Base-by-base conservation (phyloP, 2,113 vertebrate genomes). In the Cyanoliseus patagonus region DNA sequence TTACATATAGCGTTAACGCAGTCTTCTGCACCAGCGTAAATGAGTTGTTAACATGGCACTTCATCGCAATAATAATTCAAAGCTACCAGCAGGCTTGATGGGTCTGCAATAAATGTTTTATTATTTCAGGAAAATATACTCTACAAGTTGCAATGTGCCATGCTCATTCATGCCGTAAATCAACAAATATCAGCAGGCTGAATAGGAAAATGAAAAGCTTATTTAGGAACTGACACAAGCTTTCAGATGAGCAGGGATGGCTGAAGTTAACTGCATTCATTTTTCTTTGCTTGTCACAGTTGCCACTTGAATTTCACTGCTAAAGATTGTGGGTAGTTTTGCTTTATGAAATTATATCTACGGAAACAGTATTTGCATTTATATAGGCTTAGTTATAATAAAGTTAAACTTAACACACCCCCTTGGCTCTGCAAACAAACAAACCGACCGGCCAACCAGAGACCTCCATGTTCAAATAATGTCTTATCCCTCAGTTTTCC, bases 201-300 rank as follows among this genome's bases (percentile, higher is more conserved):
- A 98, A 98, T 96, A 97, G 98, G 96, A 97, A 98, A 98, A 98
- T 98, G 98, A 98, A 98, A 98, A 98, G 98, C 98, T 98, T 98
- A 98, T 98, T 98, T 98, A 98, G 98, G 96, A 98, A 97, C 92
- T 98, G 98, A 98, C 98, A 98, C 93, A 97, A 97, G 98, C 97
- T 98, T 98, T 98, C 97, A 97, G 97, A 98, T 97, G 97, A 98
- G 96, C 97, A 88, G 94, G 96, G 97, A 98, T 96, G 97, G 98
- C 95, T 97, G 97, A 97, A 98, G 98, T 97, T 97, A 98, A 98
- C 97, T 93, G 96, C 93, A 91, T 96, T 98, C 97, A 98, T 98
- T 98, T 98, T 98, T 98, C 98, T 98, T 97, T 95, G 93, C 98
- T 97, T 98, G 98, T 98, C 98, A 98, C 88, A 97, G 75, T 98